Evolutionary conservation across 30 jellyfish, hydroid and myxozoan species (phyloP).

Genomic region (Aurelia aurita): DNA sequence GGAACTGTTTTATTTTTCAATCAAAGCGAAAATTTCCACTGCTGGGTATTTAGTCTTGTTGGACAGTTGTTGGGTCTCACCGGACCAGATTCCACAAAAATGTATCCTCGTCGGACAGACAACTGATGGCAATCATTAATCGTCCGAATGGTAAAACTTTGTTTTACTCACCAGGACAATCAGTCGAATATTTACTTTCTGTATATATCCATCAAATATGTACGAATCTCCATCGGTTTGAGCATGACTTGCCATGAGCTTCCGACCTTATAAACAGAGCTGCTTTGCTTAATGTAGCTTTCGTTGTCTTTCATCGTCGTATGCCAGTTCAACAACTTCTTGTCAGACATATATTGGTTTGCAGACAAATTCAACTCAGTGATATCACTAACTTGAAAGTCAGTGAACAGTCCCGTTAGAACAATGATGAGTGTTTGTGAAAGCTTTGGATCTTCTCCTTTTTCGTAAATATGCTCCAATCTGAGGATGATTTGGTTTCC

Average conservation of each 20-base stretch:
- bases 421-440: conserved; percentile 65
- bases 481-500: conserved; percentile 55
- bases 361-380: conserved; percentile 89
- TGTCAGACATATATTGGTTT: conserved; percentile 72
- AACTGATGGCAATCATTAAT: too few relatives aligned
- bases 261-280: conserved; percentile 8
- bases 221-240: conserved; percentile 85
- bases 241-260: conserved; percentile 32
- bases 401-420: conserved; percentile 74
- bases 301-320: conserved; percentile 33
- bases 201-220: conserved; percentile 20
- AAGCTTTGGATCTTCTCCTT: conserved; percentile 78
- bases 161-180: too few relatives aligned
- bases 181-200: not conserved
- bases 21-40: too few relatives aligned
- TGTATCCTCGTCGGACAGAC: too few relatives aligned
- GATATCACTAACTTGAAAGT: conserved; percentile 63
- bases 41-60: too few relatives aligned
- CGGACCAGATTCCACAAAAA: too few relatives aligned
- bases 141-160: too few relatives aligned
- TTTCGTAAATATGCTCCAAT: conserved; percentile 80
- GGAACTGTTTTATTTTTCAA: too few relatives aligned
- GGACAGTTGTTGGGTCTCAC: too few relatives aligned
- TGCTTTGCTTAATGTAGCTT: not conserved
- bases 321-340: conserved; percentile 83